Conservation (phyloP, 2,888 invertebrate genomes). For the Molorchus minor region DNA sequence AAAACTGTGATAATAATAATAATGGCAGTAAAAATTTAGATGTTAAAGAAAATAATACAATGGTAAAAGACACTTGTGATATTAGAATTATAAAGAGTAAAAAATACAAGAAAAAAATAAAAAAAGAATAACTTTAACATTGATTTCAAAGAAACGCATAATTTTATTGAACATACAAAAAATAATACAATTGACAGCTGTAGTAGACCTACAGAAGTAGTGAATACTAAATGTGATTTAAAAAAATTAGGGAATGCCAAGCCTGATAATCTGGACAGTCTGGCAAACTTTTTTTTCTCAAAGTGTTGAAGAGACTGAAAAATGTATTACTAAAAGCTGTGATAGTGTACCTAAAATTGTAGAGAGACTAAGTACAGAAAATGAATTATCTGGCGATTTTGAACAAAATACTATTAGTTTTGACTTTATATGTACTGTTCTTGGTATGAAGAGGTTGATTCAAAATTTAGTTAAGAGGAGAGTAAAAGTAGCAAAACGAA, state of each 20-base stretch:
- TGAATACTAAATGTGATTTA: too few species aligned
- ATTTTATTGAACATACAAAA: slow-evolving; percentile 14
- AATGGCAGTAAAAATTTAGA: slow-evolving; percentile 23
- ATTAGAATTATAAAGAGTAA: slow-evolving; percentile 11
- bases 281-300: slow-evolving; percentile 15
- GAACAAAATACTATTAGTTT: slow-evolving; percentile 16
- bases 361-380: slow-evolving; percentile 20
- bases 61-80: slow-evolving; percentile 9
- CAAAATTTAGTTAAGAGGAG: slow-evolving; percentile 18
- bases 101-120: background rate
- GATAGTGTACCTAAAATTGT: slow-evolving; percentile 23
- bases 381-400: slow-evolving; percentile 23
- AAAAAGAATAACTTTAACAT: slow-evolving; percentile 17
- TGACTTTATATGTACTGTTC: slow-evolving; percentile 31
- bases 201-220: too few species aligned
- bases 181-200: background rate
- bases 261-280: too few species aligned
- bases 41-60: background rate
- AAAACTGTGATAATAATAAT: slow-evolving; percentile 31
- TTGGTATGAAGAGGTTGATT: slow-evolving; percentile 27
- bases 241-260: too few species aligned
- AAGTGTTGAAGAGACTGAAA: slow-evolving; percentile 30
- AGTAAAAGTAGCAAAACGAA: slow-evolving; percentile 24
- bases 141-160: slow-evolving; percentile 11
- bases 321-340: slow-evolving; percentile 30